Conservation (phyloP, 1,140 invertebrate genomes). For the Pogonognathellus flavescens region DNA sequence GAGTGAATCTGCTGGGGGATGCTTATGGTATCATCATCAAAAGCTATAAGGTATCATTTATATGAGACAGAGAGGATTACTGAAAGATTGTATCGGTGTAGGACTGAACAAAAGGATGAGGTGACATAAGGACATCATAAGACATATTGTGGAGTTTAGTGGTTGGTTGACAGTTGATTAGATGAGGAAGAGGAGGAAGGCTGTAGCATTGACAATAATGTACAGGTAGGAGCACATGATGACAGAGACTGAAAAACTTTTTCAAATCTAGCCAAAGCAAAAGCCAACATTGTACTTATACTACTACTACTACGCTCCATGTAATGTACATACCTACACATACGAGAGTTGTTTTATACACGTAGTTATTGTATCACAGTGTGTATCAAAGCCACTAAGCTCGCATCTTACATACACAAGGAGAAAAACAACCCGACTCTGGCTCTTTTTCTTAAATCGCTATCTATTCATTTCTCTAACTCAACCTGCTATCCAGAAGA, state of each 20-base stretch:
- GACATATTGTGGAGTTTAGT: slow-evolving; percentile 51
- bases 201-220: slow-evolving; percentile 50
- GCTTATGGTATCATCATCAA: background rate
- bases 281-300: background rate
- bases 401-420: no score
- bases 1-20: background rate
- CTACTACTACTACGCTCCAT: background rate
- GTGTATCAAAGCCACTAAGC: no score
- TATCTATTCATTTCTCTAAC: no score
- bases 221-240: slow-evolving; percentile 43
- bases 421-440: no score
- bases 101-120: slow-evolving; percentile 44
- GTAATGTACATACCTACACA: background rate
- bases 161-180: slow-evolving; percentile 59
- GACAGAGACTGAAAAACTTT: slow-evolving; percentile 9
- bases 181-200: slow-evolving; percentile 51
- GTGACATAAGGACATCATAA: slow-evolving; percentile 50
- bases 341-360: background rate
- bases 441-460: no score
- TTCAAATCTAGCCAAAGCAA: background rate
- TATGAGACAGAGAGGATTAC: background rate
- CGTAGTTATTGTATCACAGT: background rate
- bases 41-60: background rate
- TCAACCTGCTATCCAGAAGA: no score
- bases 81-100: slow-evolving; percentile 29